Evolutionary conservation across 2,888 invertebrate genomes (phyloP), one percentile per base, ranked within the genome.

Genomic region (Rutpela maculata): DNA sequence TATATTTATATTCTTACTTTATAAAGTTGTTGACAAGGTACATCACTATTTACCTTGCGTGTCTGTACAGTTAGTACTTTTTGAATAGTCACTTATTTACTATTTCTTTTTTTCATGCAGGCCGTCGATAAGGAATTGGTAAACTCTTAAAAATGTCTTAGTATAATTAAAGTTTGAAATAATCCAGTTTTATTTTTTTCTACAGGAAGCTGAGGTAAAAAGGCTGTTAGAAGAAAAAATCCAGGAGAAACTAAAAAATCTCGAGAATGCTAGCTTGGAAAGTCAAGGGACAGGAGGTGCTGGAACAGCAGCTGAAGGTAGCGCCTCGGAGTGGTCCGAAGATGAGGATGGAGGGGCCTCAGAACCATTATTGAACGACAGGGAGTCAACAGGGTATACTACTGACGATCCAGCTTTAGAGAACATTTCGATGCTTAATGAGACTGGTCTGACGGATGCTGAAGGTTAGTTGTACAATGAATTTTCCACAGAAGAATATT

Each of bases 381-480:
- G 91, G 66, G 92, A 92, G 84, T 95, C 95, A 80, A 95, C 95
- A 0, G 96, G 96, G 31, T 96, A 96, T 88, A 95, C 95, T n/a
- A 96, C 96, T 0, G 96, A 96, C 89, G 96, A 96, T 89, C 96
- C 96, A 0, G 96, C 95, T 17, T 91, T 96, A 12, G 96, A 96
- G 89, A 96, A 96, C 89, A 93, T 95, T 68, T 96, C 96, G 57
- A 93, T 96, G 92, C 90, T 96, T 18, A 96, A 96, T 90, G 96
- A 96, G 90, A 95, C 95, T 19, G 96, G 96, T 10, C 92, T 96
- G 62, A 96, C 96, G 1, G 96, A 96, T 90, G 96, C 96, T 11
- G 96, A 97, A 91, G 96, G 92, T 92, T 10, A 19, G 59, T 22
- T 18, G 11, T 43, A 35, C 31, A 35, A 9, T 35, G 31, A 7